phyloP scores from a whole-genome alignment of 2,113 vertebrate species.

The Eulemur macaco region DNA sequence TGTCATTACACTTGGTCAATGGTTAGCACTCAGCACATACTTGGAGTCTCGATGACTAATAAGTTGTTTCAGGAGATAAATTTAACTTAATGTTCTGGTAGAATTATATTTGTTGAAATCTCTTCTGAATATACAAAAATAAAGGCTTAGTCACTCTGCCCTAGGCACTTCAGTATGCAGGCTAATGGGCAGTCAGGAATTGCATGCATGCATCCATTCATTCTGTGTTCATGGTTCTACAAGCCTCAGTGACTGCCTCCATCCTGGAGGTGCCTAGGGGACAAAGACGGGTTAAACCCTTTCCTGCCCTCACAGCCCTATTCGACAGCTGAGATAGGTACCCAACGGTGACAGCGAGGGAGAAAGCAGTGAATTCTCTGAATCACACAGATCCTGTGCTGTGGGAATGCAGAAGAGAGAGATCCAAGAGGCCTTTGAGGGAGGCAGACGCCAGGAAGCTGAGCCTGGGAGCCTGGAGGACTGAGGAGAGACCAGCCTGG shows the following conservation, averaged over 20 bases:
- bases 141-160: neutral
- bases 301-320: neutral
- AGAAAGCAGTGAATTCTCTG: neutral
- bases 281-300: neutral
- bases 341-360: neutral
- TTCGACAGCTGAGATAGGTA: neutral
- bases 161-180: neutral
- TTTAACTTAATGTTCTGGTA: neutral
- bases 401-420: neutral
- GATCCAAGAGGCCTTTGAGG: neutral
- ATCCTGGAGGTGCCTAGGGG: neutral
- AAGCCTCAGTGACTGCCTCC: neutral
- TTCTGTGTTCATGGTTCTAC: neutral
- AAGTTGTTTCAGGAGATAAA: constrained; percentile 12
- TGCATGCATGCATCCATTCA: neutral
- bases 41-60: neutral
- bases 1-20: neutral
- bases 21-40: neutral
- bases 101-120: neutral
- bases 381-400: neutral
- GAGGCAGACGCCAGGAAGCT: neutral
- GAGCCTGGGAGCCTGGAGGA: neutral
- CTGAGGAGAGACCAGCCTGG: neutral
- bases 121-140: neutral
- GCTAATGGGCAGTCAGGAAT: neutral